Evolutionary conservation across 2,888 invertebrate genomes (phyloP), one percentile per base, ranked within the genome.

Genomic region (Pristionchus exspectatus): DNA sequence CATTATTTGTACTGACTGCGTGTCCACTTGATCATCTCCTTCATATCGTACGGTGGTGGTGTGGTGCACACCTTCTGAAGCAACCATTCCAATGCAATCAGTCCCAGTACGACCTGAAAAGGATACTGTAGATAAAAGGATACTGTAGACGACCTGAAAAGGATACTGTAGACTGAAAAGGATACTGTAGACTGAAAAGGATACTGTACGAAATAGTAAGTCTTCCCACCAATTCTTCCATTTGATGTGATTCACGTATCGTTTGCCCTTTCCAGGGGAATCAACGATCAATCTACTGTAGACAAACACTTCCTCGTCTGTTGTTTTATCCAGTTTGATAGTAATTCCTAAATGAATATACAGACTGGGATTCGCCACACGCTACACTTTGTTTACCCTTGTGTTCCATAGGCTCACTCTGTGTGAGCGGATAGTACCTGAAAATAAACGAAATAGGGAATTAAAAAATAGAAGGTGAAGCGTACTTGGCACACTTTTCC

Each of bases 401-500:
- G 27, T 44, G 44, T n/a, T 50, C 21, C 21, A n/a, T 44, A 21
- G 81, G 5, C 16, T 38, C 38, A 16, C 44, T 44, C 81, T 24
- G 50, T 14, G 10, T 44, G 44, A 12, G 12, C 44, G 81, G 81
- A n/a, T 27, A 44, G 81, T 81, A 81, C 30, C 81, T 81, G 12
- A 7, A 81, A 50, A 27, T 27, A 18, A 12, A 21, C 0, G 1
- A 18, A 18, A 9, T 30, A 50, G 24, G 24, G 24, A 24, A n/a
- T n/a, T 81, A 4, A 44, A 0, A 44, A 44, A 81, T 50, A 44
- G 10, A n/a, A 38, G 38, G 30, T 33, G 12, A 10, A 30, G 38
- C 81, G 5, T n/a, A 90, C 84, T 88, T 81, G 12, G 69, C 88
- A 30, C 88, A 88, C 63, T 90, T 90, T 1, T 30, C 50, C 59